phyloP scores from a whole-genome alignment of 1,140 invertebrate species.

The Ruditapes philippinarum region DNA sequence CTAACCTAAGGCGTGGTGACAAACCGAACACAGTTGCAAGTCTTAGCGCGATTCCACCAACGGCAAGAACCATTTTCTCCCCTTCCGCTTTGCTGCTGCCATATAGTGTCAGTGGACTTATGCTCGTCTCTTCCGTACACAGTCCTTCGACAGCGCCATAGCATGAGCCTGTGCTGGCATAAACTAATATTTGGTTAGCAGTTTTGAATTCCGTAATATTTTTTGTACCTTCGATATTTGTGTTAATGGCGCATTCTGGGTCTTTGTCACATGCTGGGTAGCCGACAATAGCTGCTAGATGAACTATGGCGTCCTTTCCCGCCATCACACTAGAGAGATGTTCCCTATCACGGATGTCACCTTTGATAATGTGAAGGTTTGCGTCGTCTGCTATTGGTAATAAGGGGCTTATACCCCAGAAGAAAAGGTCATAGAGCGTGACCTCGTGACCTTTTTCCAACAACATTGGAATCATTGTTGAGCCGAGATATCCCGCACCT shows the following conservation, averaged over 20 bases:
- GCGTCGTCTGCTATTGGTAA: slow-evolving; percentile 73
- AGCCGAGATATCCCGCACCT: slow-evolving; percentile 81
- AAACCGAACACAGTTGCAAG: slow-evolving; percentile 82
- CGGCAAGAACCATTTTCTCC: slow-evolving; percentile 74
- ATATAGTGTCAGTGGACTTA: slow-evolving; percentile 79
- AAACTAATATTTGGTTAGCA: slow-evolving; percentile 76
- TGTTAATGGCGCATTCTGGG: slow-evolving; percentile 70
- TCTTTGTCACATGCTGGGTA: slow-evolving; percentile 83
- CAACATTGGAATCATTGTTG: slow-evolving; percentile 78
- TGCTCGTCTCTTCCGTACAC: slow-evolving; percentile 79
- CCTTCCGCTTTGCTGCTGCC: slow-evolving; percentile 79
- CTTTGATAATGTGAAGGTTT: slow-evolving; percentile 73
- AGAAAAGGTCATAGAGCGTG: slow-evolving; percentile 78
- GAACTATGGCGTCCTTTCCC: slow-evolving; percentile 76
- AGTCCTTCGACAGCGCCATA: slow-evolving; percentile 80
- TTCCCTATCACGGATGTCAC: slow-evolving; percentile 75
- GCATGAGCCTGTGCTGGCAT: slow-evolving; percentile 82
- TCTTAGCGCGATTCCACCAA: slow-evolving; percentile 75
- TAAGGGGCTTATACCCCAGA: slow-evolving; percentile 78
- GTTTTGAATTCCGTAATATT: slow-evolving; percentile 73
- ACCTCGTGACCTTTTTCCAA: slow-evolving; percentile 78
- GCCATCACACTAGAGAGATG: slow-evolving; percentile 70
- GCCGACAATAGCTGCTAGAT: slow-evolving; percentile 81
- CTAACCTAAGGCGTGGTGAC: slow-evolving; percentile 77
- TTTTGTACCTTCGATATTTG: slow-evolving; percentile 77